A percentile compares a stretch with the other conserved stretches of the same genome.
These are phyloP conservation scores for Natrix natrix DNA, from an alignment of 2,797 vertebrate species.

Conservation along the genomic window DNA sequence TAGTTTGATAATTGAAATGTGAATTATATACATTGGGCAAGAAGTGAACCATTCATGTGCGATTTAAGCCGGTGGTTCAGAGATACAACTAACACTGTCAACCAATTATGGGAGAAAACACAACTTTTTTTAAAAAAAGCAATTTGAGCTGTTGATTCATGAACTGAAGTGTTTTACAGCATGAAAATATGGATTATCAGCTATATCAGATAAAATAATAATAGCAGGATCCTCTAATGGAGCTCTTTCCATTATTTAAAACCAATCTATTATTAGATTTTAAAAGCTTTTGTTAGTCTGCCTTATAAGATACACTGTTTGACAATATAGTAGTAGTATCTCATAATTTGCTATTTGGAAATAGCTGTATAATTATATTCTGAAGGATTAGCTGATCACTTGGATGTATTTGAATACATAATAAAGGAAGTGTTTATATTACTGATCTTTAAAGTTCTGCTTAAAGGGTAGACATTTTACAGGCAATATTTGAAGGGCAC, in stretches of 20 bases:
- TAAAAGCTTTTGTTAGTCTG: background rate
- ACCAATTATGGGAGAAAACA: background rate
- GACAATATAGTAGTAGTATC: background rate
- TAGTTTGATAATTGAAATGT: background rate
- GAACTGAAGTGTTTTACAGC: background rate
- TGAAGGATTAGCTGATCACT: background rate
- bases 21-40: background rate
- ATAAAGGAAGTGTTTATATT: background rate
- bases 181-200: background rate
- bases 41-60: background rate
- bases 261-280: background rate
- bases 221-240: background rate
- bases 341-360: background rate
- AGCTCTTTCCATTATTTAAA: background rate
- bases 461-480: background rate
- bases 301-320: background rate
- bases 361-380: background rate
- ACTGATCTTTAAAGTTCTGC: background rate
- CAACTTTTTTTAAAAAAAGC: background rate
- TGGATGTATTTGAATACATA: background rate
- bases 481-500: background rate
- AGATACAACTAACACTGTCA: background rate
- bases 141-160: background rate
- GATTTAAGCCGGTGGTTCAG: background rate
- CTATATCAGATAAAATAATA: background rate